These are phyloP conservation scores for Cyanoderma ruficeps DNA, from an alignment of 2,113 vertebrate genomes.

Conservation along the genomic window DNA sequence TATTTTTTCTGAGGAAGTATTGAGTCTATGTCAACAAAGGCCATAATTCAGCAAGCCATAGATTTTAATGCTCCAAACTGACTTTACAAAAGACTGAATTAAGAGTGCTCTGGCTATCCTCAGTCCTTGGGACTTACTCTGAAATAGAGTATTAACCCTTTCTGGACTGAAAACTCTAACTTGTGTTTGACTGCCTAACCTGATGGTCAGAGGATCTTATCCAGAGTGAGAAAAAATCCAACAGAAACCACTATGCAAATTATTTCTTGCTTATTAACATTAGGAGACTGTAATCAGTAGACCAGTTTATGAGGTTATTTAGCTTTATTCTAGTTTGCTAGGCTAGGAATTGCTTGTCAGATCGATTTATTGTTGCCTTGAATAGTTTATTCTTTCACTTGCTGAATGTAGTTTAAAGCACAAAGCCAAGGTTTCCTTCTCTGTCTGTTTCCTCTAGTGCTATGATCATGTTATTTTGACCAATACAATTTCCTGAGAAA, in stretches of 20 bases:
- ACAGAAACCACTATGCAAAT: background rate
- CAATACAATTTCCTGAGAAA: background rate
- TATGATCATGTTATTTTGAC: background rate
- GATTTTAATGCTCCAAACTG: background rate
- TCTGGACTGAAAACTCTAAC: background rate
- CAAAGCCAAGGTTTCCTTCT: background rate
- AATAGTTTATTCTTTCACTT: background rate
- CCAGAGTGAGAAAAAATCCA: background rate
- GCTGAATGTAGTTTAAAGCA: background rate
- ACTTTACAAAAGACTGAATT: background rate
- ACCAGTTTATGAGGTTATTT: background rate
- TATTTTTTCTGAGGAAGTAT: slow-evolving; percentile 1
- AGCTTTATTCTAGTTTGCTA: background rate
- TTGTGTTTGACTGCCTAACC: background rate
- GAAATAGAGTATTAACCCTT: background rate
- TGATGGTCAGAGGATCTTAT: background rate
- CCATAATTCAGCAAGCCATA: background rate
- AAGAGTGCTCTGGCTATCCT: background rate
- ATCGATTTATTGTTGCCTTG: background rate
- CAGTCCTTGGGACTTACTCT: background rate
- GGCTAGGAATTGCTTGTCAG: background rate
- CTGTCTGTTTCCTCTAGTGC: background rate
- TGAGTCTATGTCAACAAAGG: slow-evolving; percentile 7
- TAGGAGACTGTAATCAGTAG: background rate
- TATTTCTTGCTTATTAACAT: background rate